Conservation (phyloP, 2,888 invertebrate genomes). For the Alentia gelatinosa region DNA sequence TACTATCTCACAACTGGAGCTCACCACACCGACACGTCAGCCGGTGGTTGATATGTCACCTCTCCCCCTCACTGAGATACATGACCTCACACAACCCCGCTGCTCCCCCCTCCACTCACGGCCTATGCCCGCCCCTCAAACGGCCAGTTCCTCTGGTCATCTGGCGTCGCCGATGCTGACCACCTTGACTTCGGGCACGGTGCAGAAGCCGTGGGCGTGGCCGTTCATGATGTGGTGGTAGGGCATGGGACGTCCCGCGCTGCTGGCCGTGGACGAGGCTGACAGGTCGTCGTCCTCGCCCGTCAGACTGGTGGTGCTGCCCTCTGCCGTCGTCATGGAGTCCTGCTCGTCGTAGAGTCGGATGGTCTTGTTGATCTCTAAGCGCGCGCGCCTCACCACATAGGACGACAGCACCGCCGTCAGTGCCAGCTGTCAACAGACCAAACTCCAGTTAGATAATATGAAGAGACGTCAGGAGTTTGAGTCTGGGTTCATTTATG, state of each 20-base stretch:
- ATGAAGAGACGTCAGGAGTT: no score
- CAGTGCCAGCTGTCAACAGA: slow-evolving; percentile 44
- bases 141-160: neutral
- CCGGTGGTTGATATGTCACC: no score
- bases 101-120: neutral
- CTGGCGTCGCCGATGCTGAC: neutral
- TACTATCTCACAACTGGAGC: no score
- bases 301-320: neutral
- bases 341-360: slow-evolving; percentile 46
- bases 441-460: no score
- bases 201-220: neutral
- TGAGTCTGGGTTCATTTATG: no score
- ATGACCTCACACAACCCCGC: no score
- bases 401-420: slow-evolving; percentile 50
- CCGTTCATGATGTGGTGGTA: slow-evolving; percentile 4
- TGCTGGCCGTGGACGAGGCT: neutral
- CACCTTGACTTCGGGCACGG: neutral
- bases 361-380: slow-evolving; percentile 49
- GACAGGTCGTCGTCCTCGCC: neutral
- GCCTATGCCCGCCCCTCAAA: neutral
- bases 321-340: neutral
- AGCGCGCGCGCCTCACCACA: slow-evolving; percentile 43
- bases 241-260: neutral
- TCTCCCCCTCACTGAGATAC: no score
- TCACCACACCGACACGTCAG: no score